Evolutionary conservation across 1,140 invertebrate species (phyloP), one percentile per base, ranked within the genome.

Genomic region (Drosophila athabasca): DNA sequence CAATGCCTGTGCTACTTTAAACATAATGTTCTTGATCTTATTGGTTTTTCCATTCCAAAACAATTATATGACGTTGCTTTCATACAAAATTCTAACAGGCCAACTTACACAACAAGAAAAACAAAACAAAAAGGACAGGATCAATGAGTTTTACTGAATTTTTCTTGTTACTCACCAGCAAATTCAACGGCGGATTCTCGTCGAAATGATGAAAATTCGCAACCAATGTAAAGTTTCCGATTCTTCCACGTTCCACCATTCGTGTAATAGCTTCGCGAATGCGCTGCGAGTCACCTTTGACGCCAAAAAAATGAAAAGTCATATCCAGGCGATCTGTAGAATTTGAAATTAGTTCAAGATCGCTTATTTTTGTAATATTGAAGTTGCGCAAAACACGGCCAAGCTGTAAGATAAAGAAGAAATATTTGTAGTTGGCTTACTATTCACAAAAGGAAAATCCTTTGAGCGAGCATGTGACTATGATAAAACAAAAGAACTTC

Each of bases 301-400:
- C 91, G 19, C 93, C 94, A 52, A 94, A 93, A 76, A 95, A 94
- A 83, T 95, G 93, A 74, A 95, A 94, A 51, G 93, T 94, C 64
- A 95, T 93, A 78, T 95, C 95, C 65, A 93, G 91, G 4, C 92
- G 93, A 48, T 94, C 93, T 65, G 93, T 94, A 76, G 85, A 94
- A 77, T 95, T 93, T 76, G 94, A 95, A 67, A 95, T 92, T 62
- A 96, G 92, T 93, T 95, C 94, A 54, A 95, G 92, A 78, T 95
- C 95, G 79, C 94, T 95, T 70, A 94, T 93, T 62, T 94, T 93
- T 2, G 94, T 94, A 19, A 95, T 94, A 82, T 95, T 95, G n/a
- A 94, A 94, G 64, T 93, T 93, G 80, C 92, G 93, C 69, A 95
- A 91, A 67, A 95, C 95, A 54, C 93, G 94, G 5, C 93, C 92